A percentile compares a stretch with the other conserved stretches of the same genome.
Conservation (phyloP, 2,797 vertebrate species). For the Rhyacichthys aspro region DNA sequence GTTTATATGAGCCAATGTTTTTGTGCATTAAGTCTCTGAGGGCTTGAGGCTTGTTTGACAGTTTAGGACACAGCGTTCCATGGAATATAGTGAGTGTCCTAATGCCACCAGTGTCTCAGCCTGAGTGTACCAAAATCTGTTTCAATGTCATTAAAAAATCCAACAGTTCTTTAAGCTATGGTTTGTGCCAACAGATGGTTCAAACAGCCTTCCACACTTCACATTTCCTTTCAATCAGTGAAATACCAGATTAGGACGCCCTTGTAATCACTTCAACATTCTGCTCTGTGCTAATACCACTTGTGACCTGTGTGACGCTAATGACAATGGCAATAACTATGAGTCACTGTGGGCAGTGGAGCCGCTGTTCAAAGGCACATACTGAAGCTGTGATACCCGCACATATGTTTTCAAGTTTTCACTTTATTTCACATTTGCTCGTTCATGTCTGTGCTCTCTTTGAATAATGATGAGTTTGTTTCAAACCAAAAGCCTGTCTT, state of each 20-base stretch:
- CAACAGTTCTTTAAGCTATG: constrained; percentile 10
- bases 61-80: constrained; percentile 52
- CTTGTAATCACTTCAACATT: constrained; percentile 9
- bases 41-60: constrained; percentile 64
- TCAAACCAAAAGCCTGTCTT: not conserved
- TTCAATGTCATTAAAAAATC: constrained; percentile 3
- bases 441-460: constrained; percentile 30
- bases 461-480: constrained; percentile 44
- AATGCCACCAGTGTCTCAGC: constrained; percentile 23
- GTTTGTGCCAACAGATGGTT: not conserved
- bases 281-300: constrained; percentile 27
- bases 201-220: not conserved
- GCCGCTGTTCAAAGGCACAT: not conserved
- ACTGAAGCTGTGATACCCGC: constrained; percentile 3
- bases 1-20: constrained; percentile 72
- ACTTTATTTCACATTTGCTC: constrained; percentile 25
- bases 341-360: constrained; percentile 9
- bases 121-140: constrained; percentile 8
- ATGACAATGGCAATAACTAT: constrained; percentile 18
- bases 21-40: constrained; percentile 65
- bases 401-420: not conserved
- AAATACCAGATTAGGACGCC: constrained; percentile 3
- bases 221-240: constrained; percentile 1
- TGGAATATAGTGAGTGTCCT: constrained; percentile 17
- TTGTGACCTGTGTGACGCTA: constrained; percentile 17